Evolutionary conservation across 2,888 invertebrate genomes (phyloP), one percentile per base, ranked within the genome.

Genomic region (Morpho helenor): DNA sequence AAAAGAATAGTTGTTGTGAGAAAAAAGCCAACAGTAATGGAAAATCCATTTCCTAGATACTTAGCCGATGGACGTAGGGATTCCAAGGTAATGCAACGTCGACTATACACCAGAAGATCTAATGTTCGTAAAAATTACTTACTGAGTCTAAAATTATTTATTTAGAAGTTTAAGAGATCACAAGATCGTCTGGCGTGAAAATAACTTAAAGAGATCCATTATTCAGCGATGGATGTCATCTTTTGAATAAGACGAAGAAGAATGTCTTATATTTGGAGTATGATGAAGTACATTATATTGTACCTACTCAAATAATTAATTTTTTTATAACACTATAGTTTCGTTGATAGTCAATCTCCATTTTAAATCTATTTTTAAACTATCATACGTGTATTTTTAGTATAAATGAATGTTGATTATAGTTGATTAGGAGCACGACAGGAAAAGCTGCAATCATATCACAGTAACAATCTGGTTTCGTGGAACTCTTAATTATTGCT

Each of bases 401-500:
- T 31, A 22, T 45, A 10, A 4, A 39, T 39, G 31, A 16, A 46
- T 39, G 46, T 70, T 74, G 79, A 80, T 77, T 74, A 74, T 65
- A 56, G 61, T 61, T 69, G 64, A 78, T 80, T 70, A 64, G 60
- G 71, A 76, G 76, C 82, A 79, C 78, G 86, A 84, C 84, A 83
- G 83, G 84, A 85, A 84, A 80, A 76, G 72, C 76, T 82, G 74
- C 70, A 74, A 78, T 79, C 75, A 68, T 70, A 71, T 73, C 73
- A 71, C 50, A 46, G 57, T 52, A 47, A 47, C 41, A 49, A 47
- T 52, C 46, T 52, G 49, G 60, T 68, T 84, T 81, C 82, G 74
- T 65, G 71, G 83, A 82, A 84, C 68, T 61, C 52, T 68, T 74
- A 73, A 82, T 82, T 82, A 74, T 61, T 60, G 31, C 61, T 6